Evolutionary conservation across 2,113 vertebrate species (phyloP), one percentile per base, ranked within the genome.

Genomic region (Rhipidura dahli): DNA sequence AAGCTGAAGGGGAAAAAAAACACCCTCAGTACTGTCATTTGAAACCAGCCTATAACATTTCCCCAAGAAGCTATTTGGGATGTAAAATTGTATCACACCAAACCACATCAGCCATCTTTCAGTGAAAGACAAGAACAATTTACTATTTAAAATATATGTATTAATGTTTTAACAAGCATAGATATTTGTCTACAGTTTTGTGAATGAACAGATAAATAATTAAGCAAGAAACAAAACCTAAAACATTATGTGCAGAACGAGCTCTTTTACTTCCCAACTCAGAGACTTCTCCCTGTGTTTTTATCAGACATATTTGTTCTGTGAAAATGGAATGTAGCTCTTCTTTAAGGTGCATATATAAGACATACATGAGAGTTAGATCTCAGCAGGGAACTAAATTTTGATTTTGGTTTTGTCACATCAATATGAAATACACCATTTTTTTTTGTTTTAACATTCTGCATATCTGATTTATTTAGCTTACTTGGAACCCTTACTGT

Each of bases 41-140:
- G 59, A 96, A 95, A 96, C 42, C 87, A 96, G 87, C 42, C 56
- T 88, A 83, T 94, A 96, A 81, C 64, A 84, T 94, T 95, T 95
- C 53, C 47, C 31, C 45, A 37, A 64, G 56, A 94, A 90, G 33
- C 64, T 86, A 65, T 90, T 92, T 90, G 72, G 64, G 64, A 87
- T 81, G 80, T 81, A 92, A 94, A 96, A 94, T 21, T 87, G 5
- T 78, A 84, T 87, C 53, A 84, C 87, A 86, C 24, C 30, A 90
- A 94, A 66, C 15, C 44, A 78, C 42, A 93, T 83, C 89, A 90
- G 78, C 50, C 42, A 88, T 86, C 19, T 87, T 77, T 76, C 71
- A 88, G 53, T 35, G 61, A 91, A 88, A 95, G 63, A 54, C 40
- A 81, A 69, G 54, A 73, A 65, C 49, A 88, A 70, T 5, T n/a